Percentiles rank a stretch among this genome's conserved stretches.
These are phyloP conservation scores for Conus canariensis DNA, from an alignment of 2,888 invertebrate species.

Conservation along the genomic window DNA sequence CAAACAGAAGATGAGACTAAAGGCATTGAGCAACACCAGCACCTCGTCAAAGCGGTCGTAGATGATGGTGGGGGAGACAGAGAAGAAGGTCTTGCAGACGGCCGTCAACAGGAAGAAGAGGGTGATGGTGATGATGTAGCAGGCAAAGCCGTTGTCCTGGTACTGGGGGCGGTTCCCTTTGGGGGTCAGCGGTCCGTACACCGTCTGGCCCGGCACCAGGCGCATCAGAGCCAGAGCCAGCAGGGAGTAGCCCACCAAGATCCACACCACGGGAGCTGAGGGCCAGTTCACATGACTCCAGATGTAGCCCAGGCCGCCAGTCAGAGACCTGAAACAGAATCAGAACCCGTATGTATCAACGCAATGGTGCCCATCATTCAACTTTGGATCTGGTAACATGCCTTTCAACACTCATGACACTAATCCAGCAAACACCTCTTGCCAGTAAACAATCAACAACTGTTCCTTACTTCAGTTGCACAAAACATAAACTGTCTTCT, in stretches of 20 bases:
- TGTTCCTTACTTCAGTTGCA: too few species aligned
- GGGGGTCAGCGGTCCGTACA: conserved; percentile 80
- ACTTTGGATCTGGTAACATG: too few species aligned
- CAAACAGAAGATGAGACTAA: conserved; percentile 79
- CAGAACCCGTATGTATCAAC: background rate
- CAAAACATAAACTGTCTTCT: too few species aligned
- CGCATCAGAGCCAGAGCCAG: conserved; percentile 80
- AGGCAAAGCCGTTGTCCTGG: conserved; percentile 80
- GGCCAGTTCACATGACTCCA: conserved; percentile 69
- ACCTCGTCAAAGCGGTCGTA: conserved; percentile 80
- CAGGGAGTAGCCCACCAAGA: conserved; percentile 69
- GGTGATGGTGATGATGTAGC: conserved; percentile 79
- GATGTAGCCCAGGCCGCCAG: conserved; percentile 63
- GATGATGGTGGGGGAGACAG: conserved; percentile 75
- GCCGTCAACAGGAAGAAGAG: conserved; percentile 73
- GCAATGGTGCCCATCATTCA: too few species aligned
- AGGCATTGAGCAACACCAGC: conserved; percentile 78
- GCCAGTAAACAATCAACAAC: too few species aligned
- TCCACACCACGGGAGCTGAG: conserved; percentile 60
- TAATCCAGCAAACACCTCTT: too few species aligned
- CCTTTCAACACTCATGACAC: too few species aligned
- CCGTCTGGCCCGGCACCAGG: conserved; percentile 78
- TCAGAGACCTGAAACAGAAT: conserved; percentile 52
- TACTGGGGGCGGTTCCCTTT: conserved; percentile 80
- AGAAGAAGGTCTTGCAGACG: conserved; percentile 71